Evolutionary conservation across 2,797 vertebrate species (phyloP).

Genomic region (Hephaestus fuliginosus): DNA sequence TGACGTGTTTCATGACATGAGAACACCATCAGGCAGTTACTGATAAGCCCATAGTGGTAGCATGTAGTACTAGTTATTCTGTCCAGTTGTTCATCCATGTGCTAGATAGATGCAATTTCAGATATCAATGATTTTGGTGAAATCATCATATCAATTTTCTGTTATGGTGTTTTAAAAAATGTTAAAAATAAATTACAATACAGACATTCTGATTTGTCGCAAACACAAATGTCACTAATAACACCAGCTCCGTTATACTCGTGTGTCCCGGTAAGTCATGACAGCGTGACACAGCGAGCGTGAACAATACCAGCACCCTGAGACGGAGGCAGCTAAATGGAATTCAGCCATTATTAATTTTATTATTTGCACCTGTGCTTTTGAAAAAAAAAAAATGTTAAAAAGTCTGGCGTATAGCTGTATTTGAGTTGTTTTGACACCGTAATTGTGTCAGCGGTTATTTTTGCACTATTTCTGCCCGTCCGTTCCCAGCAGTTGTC

Average conservation of each 20-base stretch:
- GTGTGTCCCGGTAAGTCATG: neutral
- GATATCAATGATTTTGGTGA: neutral
- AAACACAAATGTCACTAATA: neutral
- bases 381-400: neutral
- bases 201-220: neutral
- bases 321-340: neutral
- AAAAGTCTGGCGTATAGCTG: no score
- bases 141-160: neutral
- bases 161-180: neutral
- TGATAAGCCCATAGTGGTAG: neutral
- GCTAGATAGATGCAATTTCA: neutral
- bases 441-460: neutral
- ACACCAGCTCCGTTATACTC: neutral
- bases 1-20: neutral
- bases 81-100: neutral
- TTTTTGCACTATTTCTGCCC: neutral
- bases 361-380: no score
- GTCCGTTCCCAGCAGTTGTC: neutral
- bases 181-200: neutral
- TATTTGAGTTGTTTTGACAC: neutral
- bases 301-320: no score
- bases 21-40: neutral
- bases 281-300: neutral
- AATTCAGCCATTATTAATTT: neutral
- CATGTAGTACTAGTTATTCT: neutral